These are phyloP conservation scores for Macheiramphus alcinus DNA, from an alignment of 2,113 vertebrate species.

Conservation along the genomic window DNA sequence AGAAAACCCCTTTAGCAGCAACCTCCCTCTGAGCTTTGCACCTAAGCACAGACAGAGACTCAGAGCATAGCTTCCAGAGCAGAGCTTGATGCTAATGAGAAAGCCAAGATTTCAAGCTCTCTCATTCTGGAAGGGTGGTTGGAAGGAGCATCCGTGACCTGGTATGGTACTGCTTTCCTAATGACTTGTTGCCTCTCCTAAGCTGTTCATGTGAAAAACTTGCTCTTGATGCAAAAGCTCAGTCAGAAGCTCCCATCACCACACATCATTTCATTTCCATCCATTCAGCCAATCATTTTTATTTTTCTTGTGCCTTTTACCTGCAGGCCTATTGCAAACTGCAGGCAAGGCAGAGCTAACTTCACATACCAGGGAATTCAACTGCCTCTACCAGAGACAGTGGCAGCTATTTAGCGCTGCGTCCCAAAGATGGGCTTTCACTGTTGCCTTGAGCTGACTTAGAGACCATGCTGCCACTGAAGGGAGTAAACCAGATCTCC, in stretches of 20 bases:
- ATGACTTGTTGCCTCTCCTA: not conserved
- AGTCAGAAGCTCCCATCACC: not conserved
- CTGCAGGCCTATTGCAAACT: not conserved
- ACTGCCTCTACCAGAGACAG: not conserved
- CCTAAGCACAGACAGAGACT: not conserved
- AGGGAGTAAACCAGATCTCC: not conserved
- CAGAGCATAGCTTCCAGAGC: not conserved
- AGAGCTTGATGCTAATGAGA: not conserved
- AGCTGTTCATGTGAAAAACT: not conserved
- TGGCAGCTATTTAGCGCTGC: not conserved
- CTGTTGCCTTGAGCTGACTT: not conserved
- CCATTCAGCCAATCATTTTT: not conserved
- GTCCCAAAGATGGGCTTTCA: not conserved
- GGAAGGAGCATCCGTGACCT: not conserved
- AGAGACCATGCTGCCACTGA: not conserved
- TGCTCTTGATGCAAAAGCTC: not conserved
- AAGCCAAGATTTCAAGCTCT: not conserved
- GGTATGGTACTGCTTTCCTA: not conserved
- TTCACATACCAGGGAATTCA: not conserved
- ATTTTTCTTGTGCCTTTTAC: not conserved
- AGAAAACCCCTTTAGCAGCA: not conserved
- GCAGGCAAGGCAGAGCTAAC: not conserved
- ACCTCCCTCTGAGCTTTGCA: not conserved
- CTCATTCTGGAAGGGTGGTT: not conserved
- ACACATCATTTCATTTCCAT: not conserved